These are phyloP conservation scores for Microctonus brassicae DNA, from an alignment of 2,888 invertebrate species.

Conservation along the genomic window DNA sequence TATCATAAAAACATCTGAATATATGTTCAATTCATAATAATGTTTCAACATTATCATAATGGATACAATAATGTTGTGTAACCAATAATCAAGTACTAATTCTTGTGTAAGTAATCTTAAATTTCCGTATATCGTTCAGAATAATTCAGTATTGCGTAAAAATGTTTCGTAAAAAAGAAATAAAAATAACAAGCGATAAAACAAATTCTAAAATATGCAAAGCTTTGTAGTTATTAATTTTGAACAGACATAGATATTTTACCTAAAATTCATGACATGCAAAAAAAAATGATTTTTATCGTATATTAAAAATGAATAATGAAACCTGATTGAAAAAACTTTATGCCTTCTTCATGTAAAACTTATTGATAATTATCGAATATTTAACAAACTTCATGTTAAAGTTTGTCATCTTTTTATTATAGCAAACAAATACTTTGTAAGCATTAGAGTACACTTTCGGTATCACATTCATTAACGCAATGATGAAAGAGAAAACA, in stretches of 20 bases:
- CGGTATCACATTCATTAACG: background rate
- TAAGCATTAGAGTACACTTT: conserved; percentile 34
- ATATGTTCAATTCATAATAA: no score
- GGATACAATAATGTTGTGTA: background rate
- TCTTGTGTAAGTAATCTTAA: background rate
- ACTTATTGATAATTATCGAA: background rate
- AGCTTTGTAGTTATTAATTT: background rate
- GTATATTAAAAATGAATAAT: background rate
- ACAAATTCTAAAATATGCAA: background rate
- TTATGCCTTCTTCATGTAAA: background rate
- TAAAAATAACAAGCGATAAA: no score
- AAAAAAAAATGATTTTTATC: background rate
- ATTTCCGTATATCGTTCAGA: background rate
- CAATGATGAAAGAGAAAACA: conserved; percentile 23
- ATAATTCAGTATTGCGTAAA: conserved; percentile 21
- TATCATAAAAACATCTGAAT: no score
- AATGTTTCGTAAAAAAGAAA: background rate
- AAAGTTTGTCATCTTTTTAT: background rate
- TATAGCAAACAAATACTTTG: conserved; percentile 19
- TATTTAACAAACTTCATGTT: background rate
- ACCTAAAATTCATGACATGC: background rate
- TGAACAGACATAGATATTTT: background rate
- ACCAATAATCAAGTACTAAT: background rate
- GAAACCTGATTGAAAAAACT: background rate
- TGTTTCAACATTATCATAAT: background rate